Percentiles rank a stretch among this genome's conserved stretches.
phyloP scores from a whole-genome alignment of 2,888 invertebrate species.

The Trichopoda pennipes region DNA sequence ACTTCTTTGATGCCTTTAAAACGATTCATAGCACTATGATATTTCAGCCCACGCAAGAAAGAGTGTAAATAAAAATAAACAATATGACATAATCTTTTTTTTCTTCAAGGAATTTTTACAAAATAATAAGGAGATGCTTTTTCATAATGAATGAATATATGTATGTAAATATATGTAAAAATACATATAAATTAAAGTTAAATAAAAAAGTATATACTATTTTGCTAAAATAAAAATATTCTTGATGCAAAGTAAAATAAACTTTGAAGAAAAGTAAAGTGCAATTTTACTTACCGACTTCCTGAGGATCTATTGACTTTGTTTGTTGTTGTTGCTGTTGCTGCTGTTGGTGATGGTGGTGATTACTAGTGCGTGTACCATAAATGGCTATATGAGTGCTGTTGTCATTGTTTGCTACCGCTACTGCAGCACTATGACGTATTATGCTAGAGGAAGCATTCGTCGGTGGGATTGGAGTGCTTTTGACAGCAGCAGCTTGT shows the following conservation, averaged over 20 bases:
- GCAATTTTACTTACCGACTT: slow-evolving; percentile 76
- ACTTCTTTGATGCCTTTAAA: no score
- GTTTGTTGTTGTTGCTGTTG: slow-evolving; percentile 59
- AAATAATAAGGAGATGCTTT: slow-evolving; percentile 23
- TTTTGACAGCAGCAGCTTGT: slow-evolving; percentile 75
- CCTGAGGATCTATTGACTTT: slow-evolving; percentile 73
- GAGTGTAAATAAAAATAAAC: neutral
- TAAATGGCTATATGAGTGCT: slow-evolving; percentile 60
- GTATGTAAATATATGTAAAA: neutral
- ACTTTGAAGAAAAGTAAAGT: neutral
- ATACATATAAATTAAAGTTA: neutral
- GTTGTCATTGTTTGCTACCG: slow-evolving; percentile 38
- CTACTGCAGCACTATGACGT: slow-evolving; percentile 40
- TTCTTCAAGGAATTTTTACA: slow-evolving; percentile 24
- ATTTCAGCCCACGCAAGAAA: no score
- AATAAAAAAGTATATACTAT: slow-evolving; percentile 10
- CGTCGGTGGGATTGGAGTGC: slow-evolving; percentile 51
- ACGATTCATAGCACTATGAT: no score
- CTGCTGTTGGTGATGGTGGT: slow-evolving; percentile 61
- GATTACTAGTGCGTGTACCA: slow-evolving; percentile 62
- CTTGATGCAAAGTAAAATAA: neutral
- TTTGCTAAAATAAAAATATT: neutral
- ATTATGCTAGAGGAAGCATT: slow-evolving; percentile 38
- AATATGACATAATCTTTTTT: slow-evolving; percentile 40
- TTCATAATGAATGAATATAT: slow-evolving; percentile 14